phyloP scores from a whole-genome alignment of 2,113 vertebrate genomes.

The Heliornis fulica region DNA sequence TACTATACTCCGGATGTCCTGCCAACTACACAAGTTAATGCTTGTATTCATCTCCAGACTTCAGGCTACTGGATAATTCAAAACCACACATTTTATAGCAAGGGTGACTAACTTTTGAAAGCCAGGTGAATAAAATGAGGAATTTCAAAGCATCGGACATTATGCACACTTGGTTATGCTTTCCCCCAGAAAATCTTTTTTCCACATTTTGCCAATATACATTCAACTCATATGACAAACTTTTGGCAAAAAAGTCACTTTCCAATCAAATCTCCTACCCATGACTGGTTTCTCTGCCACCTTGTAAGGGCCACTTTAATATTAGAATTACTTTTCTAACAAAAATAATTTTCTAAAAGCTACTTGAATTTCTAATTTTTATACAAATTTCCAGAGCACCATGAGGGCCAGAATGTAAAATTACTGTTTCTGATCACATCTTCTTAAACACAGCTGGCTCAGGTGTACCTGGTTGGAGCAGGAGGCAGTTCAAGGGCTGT shows the following conservation, averaged over 20 bases:
- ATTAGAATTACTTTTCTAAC: not conserved
- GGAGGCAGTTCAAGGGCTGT: not conserved
- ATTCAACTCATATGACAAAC: rapidly evolving
- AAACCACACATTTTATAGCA: not conserved
- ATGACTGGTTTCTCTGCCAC: not conserved
- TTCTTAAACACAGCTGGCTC: not conserved
- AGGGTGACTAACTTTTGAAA: not conserved
- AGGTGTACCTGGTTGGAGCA: not conserved
- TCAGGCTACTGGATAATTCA: not conserved
- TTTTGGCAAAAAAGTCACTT: not conserved
- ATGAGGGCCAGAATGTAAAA: not conserved
- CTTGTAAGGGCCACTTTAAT: not conserved
- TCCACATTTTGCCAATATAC: not conserved
- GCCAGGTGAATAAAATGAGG: not conserved
- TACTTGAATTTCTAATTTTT: not conserved
- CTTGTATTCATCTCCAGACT: not conserved
- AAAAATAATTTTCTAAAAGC: not conserved
- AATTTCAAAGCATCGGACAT: not conserved
- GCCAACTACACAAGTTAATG: not conserved
- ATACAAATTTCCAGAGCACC: not conserved
- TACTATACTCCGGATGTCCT: not conserved
- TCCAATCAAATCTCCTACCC: not conserved
- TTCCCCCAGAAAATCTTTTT: not conserved
- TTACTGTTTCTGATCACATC: rapidly evolving
- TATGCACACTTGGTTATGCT: not conserved